Percentiles rank a stretch among this genome's conserved stretches.
phyloP scores from a whole-genome alignment of 2,888 invertebrate species.

The Oligia fasciuncula region DNA sequence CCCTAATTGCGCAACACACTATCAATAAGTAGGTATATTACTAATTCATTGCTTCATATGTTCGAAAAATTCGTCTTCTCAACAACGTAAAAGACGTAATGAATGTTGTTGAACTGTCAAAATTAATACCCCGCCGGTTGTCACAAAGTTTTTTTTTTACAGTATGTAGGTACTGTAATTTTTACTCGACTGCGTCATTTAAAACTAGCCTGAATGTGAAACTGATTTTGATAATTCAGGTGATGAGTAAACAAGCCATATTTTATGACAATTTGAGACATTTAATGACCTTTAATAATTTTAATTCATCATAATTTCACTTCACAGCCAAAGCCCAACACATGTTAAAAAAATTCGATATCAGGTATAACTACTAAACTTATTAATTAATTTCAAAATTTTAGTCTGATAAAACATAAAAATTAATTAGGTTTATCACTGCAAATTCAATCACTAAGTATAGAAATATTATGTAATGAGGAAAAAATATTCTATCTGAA shows the following conservation, averaged over 20 bases:
- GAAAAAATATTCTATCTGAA: background rate
- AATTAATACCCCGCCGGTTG: background rate
- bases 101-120: background rate
- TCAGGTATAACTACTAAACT: background rate
- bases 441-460: background rate
- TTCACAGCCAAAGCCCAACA: constrained; percentile 45
- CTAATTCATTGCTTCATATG: background rate
- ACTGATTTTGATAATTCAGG: background rate
- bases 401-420: constrained; percentile 18
- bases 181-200: too few relatives aligned
- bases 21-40: background rate
- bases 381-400: background rate
- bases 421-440: constrained; percentile 1
- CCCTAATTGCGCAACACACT: background rate
- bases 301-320: constrained; percentile 20
- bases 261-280: background rate
- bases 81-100: background rate
- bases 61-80: background rate
- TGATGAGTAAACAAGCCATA: background rate
- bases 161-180: background rate
- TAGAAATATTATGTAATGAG: background rate
- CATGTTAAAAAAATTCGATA: background rate
- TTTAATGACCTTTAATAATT: constrained; percentile 19
- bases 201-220: background rate
- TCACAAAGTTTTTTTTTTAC: background rate